Percentiles rank a stretch among this genome's conserved stretches.
These are phyloP conservation scores for Botia almorhae DNA, from an alignment of 2,797 vertebrate species.

Conservation along the genomic window DNA sequence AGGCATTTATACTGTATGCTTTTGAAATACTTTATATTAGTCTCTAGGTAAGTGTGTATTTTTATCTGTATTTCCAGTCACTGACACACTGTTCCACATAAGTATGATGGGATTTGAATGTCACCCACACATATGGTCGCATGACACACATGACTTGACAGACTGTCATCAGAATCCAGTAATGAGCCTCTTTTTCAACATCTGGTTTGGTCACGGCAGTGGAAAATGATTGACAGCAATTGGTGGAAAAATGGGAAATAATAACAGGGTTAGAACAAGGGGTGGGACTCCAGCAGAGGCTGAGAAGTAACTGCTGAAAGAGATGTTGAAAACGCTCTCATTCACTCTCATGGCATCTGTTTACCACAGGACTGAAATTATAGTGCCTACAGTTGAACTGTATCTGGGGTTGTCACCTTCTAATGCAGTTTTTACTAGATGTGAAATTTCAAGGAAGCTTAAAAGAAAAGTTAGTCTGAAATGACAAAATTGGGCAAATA, in stretches of 20 bases:
- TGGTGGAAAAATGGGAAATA: conserved; percentile 42
- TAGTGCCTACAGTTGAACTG: conserved; percentile 6
- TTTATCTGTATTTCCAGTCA: conserved; percentile 6
- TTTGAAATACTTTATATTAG: neutral
- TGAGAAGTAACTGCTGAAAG: conserved; percentile 31
- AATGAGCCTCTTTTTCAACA: conserved; percentile 66
- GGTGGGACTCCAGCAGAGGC: conserved; percentile 32
- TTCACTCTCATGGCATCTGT: conserved; percentile 34
- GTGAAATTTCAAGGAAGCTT: neutral
- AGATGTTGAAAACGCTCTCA: conserved; percentile 36
- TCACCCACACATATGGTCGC: conserved; percentile 61
- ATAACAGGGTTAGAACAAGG: conserved; percentile 49
- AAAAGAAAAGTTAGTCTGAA: neutral
- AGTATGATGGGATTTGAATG: conserved; percentile 61
- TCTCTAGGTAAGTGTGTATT: neutral
- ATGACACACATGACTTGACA: conserved; percentile 74
- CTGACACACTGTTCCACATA: conserved; percentile 34
- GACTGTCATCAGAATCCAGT: conserved; percentile 75
- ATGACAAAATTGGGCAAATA: too few species aligned
- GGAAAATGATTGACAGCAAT: conserved; percentile 66
- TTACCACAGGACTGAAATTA: conserved; percentile 26
- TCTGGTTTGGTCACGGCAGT: conserved; percentile 57
- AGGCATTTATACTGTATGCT: conserved; percentile 20
- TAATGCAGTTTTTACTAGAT: conserved; percentile 11
- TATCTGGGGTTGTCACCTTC: neutral